These are phyloP conservation scores for Stigmatopora argus DNA, from an alignment of 2,113 vertebrate genomes.

Conservation along the genomic window DNA sequence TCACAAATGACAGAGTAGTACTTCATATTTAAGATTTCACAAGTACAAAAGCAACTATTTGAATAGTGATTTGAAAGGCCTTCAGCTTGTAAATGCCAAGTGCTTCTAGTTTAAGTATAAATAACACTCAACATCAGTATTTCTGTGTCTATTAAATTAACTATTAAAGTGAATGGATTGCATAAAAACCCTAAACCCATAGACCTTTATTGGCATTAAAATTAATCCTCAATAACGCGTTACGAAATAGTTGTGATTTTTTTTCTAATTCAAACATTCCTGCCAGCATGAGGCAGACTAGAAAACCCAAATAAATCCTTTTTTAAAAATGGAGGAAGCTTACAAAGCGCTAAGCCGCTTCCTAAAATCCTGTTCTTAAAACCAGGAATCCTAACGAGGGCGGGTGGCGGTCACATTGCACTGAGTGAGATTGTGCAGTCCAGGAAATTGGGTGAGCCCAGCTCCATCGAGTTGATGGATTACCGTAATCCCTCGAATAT, in stretches of 20 bases:
- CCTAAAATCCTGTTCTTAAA: slow-evolving; percentile 46
- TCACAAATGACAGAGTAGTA: too few relatives aligned
- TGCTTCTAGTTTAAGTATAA: too few relatives aligned
- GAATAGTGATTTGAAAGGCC: too few relatives aligned
- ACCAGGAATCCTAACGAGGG: slow-evolving; percentile 20
- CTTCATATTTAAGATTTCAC: too few relatives aligned
- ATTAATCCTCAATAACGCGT: slow-evolving; percentile 1
- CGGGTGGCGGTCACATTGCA: slow-evolving; percentile 25
- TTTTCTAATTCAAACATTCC: background rate
- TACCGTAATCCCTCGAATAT: too few relatives aligned
- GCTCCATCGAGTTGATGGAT: too few relatives aligned
- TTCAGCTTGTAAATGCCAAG: too few relatives aligned
- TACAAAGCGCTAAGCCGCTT: slow-evolving; percentile 49
- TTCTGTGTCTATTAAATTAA: background rate
- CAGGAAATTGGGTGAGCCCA: background rate
- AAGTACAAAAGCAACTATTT: too few relatives aligned
- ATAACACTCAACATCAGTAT: too few relatives aligned
- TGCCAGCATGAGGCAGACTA: slow-evolving; percentile 5
- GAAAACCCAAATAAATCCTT: slow-evolving; percentile 28
- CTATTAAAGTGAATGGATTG: background rate
- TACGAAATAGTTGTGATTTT: background rate
- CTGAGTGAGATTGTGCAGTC: slow-evolving; percentile 8
- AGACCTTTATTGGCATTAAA: background rate
- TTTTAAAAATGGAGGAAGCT: slow-evolving; percentile 42
- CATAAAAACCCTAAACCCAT: background rate